phyloP scores from a whole-genome alignment of 2,797 vertebrate species.

The Cossypha polioptera region DNA sequence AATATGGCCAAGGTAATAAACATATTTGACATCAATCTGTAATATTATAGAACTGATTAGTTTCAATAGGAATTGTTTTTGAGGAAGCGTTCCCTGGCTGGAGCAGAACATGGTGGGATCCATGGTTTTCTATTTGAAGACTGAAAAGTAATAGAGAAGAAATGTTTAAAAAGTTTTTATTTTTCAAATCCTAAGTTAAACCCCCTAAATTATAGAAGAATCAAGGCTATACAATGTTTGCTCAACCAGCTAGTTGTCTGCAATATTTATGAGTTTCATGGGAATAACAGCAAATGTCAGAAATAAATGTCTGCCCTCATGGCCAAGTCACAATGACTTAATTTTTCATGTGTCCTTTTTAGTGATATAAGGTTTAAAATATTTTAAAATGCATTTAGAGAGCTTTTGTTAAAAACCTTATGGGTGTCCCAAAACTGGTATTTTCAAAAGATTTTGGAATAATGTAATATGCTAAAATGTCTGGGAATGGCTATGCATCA shows the following conservation, averaged over 20 bases:
- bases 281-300: not conserved
- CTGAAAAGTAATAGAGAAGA: not conserved
- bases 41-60: not conserved
- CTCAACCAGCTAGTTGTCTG: not conserved
- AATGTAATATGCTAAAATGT: not conserved
- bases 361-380: not conserved
- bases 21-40: not conserved
- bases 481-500: not conserved
- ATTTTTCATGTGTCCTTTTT: not conserved
- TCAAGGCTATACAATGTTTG: not conserved
- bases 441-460: conserved; percentile 17
- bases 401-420: not conserved
- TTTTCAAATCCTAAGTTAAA: not conserved
- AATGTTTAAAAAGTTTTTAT: not conserved
- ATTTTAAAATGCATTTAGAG: not conserved
- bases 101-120: not conserved
- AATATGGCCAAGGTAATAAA: not conserved
- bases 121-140: not conserved
- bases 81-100: not conserved
- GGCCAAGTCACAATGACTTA: not conserved
- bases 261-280: not conserved
- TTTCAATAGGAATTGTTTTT: not conserved
- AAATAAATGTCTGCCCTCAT: not conserved
- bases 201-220: not conserved
- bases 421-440: not conserved